Percentiles rank a stretch among this genome's conserved stretches.
Conservation (phyloP, 2,113 vertebrate species). For the Noctilio leporinus region DNA sequence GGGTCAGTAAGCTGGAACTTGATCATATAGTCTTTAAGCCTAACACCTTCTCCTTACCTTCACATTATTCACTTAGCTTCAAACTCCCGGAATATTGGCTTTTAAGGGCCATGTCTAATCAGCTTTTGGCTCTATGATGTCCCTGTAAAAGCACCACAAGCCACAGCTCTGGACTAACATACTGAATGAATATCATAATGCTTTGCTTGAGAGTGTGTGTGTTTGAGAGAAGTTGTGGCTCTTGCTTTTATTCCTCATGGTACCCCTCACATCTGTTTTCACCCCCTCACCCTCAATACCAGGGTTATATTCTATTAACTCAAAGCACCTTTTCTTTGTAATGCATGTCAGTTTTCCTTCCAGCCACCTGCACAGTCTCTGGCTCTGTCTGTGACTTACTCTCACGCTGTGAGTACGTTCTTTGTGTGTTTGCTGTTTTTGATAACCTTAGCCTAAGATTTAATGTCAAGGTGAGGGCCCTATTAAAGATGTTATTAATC, state of each 20-base stretch:
- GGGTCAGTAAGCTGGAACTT: neutral
- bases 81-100: neutral
- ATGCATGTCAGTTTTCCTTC: slow-evolving; percentile 65
- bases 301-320: slow-evolving; percentile 39
- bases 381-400: slow-evolving; percentile 25
- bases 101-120: neutral
- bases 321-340: slow-evolving; percentile 44
- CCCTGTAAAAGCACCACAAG: neutral
- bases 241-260: neutral
- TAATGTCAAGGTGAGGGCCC: slow-evolving; percentile 57
- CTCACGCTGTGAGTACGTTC: slow-evolving; percentile 60
- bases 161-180: neutral
- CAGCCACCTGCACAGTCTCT: slow-evolving; percentile 59
- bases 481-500: slow-evolving; percentile 51
- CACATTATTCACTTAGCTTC: neutral
- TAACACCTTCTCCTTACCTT: neutral
- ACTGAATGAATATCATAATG: neutral
- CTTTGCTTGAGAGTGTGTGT: neutral
- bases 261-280: slow-evolving; percentile 28
- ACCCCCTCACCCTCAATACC: neutral
- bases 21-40: neutral
- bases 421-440: slow-evolving; percentile 63
- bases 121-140: neutral
- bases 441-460: slow-evolving; percentile 60
- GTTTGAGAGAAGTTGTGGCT: neutral